Conservation (phyloP, 1,140 invertebrate species). For the Yoshiicerus persimilis region DNA sequence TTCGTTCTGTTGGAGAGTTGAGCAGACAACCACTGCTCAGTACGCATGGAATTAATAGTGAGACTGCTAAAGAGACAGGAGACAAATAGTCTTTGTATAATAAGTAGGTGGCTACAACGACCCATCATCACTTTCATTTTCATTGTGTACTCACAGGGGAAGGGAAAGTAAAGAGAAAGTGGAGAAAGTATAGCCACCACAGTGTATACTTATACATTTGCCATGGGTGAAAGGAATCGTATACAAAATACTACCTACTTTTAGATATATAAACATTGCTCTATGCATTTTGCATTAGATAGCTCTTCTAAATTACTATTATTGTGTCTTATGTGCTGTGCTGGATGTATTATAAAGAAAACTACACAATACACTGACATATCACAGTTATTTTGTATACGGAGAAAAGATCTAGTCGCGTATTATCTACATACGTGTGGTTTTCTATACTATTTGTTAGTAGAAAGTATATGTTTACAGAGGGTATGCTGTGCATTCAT, state of each 20-base stretch:
- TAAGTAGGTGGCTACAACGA: not conserved
- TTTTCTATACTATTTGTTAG: too few relatives aligned
- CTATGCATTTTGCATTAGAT: too few relatives aligned
- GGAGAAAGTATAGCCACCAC: not conserved
- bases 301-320: too few relatives aligned
- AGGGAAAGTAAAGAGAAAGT: not conserved
- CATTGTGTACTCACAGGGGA: not conserved
- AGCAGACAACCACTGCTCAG: not conserved
- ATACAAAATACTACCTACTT: not conserved
- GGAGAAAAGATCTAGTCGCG: too few relatives aligned
- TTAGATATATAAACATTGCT: too few relatives aligned
- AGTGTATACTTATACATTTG: not conserved
- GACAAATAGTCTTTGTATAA: constrained; percentile 11
- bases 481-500: too few relatives aligned
- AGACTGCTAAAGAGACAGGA: constrained; percentile 4
- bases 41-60: not conserved
- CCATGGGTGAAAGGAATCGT: not conserved
- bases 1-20: not conserved
- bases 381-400: too few relatives aligned
- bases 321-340: too few relatives aligned
- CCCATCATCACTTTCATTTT: constrained; percentile 13
- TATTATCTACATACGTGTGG: too few relatives aligned
- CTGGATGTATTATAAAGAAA: too few relatives aligned
- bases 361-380: too few relatives aligned
- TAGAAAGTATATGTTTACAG: too few relatives aligned